A percentile compares a stretch with the other conserved stretches of the same genome.
These are phyloP conservation scores for Quadroppia sp. DNA, from an alignment of 2,888 invertebrate species.

Conservation along the genomic window DNA sequence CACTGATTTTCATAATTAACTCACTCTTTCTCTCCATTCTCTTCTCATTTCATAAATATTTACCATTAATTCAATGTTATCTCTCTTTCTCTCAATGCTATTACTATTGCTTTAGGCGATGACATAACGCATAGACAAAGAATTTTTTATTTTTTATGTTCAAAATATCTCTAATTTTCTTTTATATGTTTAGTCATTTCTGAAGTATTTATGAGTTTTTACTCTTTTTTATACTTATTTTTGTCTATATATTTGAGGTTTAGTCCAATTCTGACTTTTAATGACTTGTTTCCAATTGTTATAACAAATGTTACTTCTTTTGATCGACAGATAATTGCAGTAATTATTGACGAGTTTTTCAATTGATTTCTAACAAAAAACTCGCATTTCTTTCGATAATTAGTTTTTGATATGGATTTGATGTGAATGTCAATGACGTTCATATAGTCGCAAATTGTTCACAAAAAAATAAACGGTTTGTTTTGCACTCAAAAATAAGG, in stretches of 20 bases:
- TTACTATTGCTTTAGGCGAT: background rate
- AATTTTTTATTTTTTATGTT: slow-evolving; percentile 5
- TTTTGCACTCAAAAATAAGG: too few relatives aligned
- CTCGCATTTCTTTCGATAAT: too few relatives aligned
- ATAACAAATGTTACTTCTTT: background rate
- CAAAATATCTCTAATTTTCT: background rate
- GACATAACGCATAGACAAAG: slow-evolving; percentile 24
- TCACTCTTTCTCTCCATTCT: background rate
- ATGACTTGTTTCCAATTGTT: background rate
- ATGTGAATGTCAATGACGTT: too few relatives aligned
- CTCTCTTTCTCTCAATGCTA: background rate
- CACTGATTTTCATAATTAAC: slow-evolving; percentile 30
- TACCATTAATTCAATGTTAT: background rate
- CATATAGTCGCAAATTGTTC: too few relatives aligned
- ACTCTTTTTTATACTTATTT: background rate
- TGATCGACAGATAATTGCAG: too few relatives aligned
- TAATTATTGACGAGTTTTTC: too few relatives aligned
- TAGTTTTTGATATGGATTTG: too few relatives aligned
- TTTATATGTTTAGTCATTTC: background rate
- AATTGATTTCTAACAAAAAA: too few relatives aligned
- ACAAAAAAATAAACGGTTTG: too few relatives aligned
- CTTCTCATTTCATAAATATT: background rate
- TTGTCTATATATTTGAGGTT: background rate
- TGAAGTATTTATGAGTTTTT: slow-evolving; percentile 8
- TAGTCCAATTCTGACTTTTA: background rate